Base-by-base conservation (phyloP, 2,797 vertebrate genomes). In the Sardinella longiceps region DNA sequence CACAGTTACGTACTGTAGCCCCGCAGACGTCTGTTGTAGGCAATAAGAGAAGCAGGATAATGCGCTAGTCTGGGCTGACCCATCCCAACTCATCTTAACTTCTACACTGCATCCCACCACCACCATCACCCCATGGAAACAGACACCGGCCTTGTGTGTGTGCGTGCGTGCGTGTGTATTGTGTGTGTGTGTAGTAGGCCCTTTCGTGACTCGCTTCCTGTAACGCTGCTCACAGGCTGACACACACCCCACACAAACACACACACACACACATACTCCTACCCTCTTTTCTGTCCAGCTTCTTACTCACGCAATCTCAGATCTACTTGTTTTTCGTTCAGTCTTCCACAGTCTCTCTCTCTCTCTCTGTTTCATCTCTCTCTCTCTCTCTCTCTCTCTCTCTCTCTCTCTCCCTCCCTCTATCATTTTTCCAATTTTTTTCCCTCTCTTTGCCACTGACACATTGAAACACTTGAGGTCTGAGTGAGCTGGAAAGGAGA, bases 161-260 rank as follows among this genome's bases (percentile, higher is more conserved):
- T 28, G 60, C 28, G 60, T 66, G 60, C 33, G 60, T 66, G 60
- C 33, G 60, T 63, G 60, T 30, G 60, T 63, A 25, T 63, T 66
- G 11, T 66, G 60, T 66, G 60, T 30, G 28, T 30, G 60, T 30
- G 60, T 37, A 30, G 30, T 37, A 30, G 28, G 70, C 70, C 43
- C 18, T 77, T 77, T 9, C 7, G 37, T 77, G 70, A 77, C 70
- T 43, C 1, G 33, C 33, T 43, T 77, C 70, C 70, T 77, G 70
- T 43, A 37, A 12, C 6, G 66, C 18, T 39, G 33, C 37, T 43
- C 20, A 77, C 70, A 43, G 33, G 15, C 33, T 39, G 33, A 7
- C 37, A 43, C 1, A 5, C 18, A 1, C 30, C 1, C 63, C 30
- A 37, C 66, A 20, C 66, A 37, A 25, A 63, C 60, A 63, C n/a